Evolutionary conservation across 2,888 invertebrate species (phyloP).

Genomic region (Choreutis nemorana): DNA sequence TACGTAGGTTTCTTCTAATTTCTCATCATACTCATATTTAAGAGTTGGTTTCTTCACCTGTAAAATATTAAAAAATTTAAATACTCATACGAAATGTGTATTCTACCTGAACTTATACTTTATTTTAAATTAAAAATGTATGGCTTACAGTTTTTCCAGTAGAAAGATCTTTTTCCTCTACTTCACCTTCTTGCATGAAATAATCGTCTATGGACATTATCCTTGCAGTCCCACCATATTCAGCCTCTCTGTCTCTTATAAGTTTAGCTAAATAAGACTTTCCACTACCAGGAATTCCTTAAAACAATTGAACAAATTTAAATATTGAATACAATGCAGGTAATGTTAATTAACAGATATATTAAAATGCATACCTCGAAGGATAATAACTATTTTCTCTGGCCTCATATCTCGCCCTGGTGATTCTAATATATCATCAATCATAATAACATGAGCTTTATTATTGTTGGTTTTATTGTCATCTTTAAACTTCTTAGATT

Average conservation of each 20-base stretch:
- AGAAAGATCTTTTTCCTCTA: constrained; percentile 72
- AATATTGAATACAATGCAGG: background rate
- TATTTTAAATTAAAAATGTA: constrained; percentile 12
- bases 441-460: constrained; percentile 52
- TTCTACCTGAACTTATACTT: background rate
- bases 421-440: constrained; percentile 83
- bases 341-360: background rate
- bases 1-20: constrained; percentile 83
- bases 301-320: constrained; percentile 9
- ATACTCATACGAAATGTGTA: background rate
- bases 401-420: constrained; percentile 86
- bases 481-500: constrained; percentile 22
- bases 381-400: constrained; percentile 81
- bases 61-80: constrained; percentile 18
- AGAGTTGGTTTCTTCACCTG: constrained; percentile 70
- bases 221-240: constrained; percentile 87
- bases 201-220: constrained; percentile 96
- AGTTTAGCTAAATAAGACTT: constrained; percentile 91
- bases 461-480: constrained; percentile 18
- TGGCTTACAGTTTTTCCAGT: constrained; percentile 74
- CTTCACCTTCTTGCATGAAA: constrained; percentile 88
- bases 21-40: constrained; percentile 89
- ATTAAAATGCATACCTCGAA: constrained; percentile 68
- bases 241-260: constrained; percentile 83
- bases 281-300: constrained; percentile 90